Evolutionary conservation across 2,113 vertebrate species (phyloP).

Genomic region (Thunnus maccoyii): DNA sequence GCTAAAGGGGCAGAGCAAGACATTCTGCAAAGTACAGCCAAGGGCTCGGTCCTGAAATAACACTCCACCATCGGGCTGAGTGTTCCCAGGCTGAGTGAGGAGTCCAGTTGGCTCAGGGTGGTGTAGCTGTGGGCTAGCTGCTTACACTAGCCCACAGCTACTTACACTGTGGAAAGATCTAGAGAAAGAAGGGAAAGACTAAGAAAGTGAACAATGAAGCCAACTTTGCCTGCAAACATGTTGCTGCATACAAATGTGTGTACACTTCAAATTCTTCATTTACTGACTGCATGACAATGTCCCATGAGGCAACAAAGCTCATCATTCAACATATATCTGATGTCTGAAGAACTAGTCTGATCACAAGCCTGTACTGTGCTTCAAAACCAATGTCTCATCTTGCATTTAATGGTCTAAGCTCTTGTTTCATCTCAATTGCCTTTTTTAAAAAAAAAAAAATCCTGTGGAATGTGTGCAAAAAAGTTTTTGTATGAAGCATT

Average conservation of each 20-base stretch:
- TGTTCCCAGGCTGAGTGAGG: constrained; percentile 31
- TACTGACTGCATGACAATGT: background rate
- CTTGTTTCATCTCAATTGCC: too few species aligned
- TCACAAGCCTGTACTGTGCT: background rate
- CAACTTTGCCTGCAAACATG: background rate
- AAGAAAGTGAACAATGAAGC: background rate
- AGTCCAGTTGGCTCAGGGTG: constrained; percentile 23
- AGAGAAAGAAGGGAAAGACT: background rate
- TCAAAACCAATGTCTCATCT: too few species aligned
- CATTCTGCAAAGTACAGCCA: constrained; percentile 40
- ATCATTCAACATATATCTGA: constrained; percentile 5
- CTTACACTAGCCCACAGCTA: background rate
- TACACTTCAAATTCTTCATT: background rate
- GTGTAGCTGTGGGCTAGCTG: constrained; percentile 32
- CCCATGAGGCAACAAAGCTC: background rate
- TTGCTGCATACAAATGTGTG: background rate
- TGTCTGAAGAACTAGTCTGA: background rate
- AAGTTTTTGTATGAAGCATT: background rate
- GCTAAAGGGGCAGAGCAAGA: constrained; percentile 35
- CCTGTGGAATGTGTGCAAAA: background rate
- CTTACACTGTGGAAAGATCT: constrained; percentile 5
- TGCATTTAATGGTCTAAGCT: too few species aligned
- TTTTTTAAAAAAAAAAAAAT: too few species aligned
- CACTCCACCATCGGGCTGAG: constrained; percentile 21
- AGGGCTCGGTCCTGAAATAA: constrained; percentile 49